Base-by-base conservation (phyloP, 2,113 vertebrate species). In the Pseudois nayaur region DNA sequence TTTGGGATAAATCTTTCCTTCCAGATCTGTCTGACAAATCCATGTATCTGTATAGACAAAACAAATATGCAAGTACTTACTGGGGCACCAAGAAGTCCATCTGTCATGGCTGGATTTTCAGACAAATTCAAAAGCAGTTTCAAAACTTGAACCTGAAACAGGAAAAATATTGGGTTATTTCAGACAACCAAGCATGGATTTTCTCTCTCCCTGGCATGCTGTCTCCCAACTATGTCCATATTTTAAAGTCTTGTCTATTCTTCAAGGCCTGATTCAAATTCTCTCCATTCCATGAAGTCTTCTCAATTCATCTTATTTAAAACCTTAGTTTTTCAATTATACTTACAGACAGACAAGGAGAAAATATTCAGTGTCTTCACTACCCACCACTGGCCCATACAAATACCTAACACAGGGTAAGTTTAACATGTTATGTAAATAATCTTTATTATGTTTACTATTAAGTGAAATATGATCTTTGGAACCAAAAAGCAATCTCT, bases 51-150 rank as follows among this genome's bases (percentile, higher is more conserved):
- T 91, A n/a, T 79, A 85, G 85, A 95, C 5, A 92, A 94, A 96
- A 78, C 1, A 89, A 89, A 50, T 31, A 93, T 36, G 60, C 55
- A 97, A 88, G 81, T 90, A 76, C 36, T 43, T 99, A 99, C 99
- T 98, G 99, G 99, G 97, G 99, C 98, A 99, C 98, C 98, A 96
- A 99, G 99, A 71, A 99, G 99, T 97, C 99, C 98, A 96, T 99
- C 99, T 98, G 99, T 98, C 98, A 99, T 99, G 97, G 99, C 99
- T 98, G 99, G 99, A 97, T 99, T 99, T 97, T 99, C 99, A 93
- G 99, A 99, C 97, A 99, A 98, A 98, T 99, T 99, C 98, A 99
- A 99, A 74, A 99, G 99, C 50, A 99, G 98, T 98, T 99, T 99
- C 90, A 99, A 98, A 97, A 99, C 98, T 36, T 99, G 99, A 97